These are phyloP conservation scores for Steatocranus sp. DNA, from an alignment of 2,797 vertebrate genomes.

Conservation along the genomic window DNA sequence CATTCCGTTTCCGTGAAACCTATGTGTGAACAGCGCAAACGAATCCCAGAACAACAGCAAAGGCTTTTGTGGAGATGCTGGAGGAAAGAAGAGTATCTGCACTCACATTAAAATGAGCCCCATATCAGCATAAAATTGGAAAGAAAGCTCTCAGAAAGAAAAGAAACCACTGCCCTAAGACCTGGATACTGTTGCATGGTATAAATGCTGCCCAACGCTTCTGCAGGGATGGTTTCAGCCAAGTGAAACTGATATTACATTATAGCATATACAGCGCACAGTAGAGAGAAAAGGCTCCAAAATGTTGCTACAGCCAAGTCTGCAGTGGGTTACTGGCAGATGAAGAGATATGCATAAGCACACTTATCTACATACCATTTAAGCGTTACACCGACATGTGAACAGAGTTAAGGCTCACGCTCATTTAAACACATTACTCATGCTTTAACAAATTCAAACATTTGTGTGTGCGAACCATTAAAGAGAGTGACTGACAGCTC, in stretches of 20 bases:
- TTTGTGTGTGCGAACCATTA: neutral
- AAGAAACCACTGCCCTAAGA: neutral
- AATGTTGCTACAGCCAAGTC: neutral
- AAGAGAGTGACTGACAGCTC: constrained; percentile 50
- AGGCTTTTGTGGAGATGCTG: neutral
- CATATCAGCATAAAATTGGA: neutral
- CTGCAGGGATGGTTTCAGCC: neutral
- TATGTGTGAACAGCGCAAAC: neutral
- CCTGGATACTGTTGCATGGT: neutral
- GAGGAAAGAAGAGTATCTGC: neutral
- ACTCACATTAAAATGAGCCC: neutral
- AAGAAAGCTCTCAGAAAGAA: neutral
- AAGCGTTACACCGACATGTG: neutral
- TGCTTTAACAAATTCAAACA: neutral
- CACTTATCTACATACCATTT: neutral
- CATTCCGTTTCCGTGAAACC: neutral
- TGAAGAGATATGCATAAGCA: neutral
- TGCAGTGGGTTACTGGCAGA: neutral
- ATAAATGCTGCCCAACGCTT: neutral
- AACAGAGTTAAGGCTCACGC: neutral
- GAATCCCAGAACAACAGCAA: neutral
- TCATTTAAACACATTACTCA: neutral
- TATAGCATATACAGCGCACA: neutral
- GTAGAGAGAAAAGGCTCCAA: neutral
- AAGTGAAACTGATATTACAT: neutral